Evolutionary conservation across 1,140 invertebrate species (phyloP), one percentile per base, ranked within the genome.

Genomic region (Diorhabda elongata): DNA sequence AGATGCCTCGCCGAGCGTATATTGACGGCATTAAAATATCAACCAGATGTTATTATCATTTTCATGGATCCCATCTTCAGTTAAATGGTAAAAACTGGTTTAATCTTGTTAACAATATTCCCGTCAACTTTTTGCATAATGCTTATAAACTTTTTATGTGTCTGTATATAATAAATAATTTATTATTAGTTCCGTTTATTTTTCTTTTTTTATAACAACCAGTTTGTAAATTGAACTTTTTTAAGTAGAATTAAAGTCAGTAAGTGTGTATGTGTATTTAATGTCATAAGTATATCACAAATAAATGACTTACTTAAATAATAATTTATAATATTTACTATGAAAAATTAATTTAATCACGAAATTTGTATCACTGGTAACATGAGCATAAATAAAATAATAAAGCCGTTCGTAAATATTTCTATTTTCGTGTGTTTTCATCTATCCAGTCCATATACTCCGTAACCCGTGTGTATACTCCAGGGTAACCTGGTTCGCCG

Each of bases 401-500:
- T 67, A 61, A 42, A 56, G 5, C 9, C 42, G 42, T 57, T 5
- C 6, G 8, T 43, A 43, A 43, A 45, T 44, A 56, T 64, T 45
- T 44, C 65, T 63, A 74, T 26, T 68, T 69, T 68, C 74, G 61
- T 11, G 75, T 80, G 74, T 86, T 86, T 66, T 79, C 80, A 70
- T 84, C 81, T 57, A 89, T 87, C 87, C 87, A 89, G 64, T 88
- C 84, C 2, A 83, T 64, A 73, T 87, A 89, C 74, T 88, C 82
- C 2, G 86, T 87, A n/a, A 89, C 81, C 58, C 87, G 83, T 2
- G 87, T 92, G 73, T 92, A 92, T 9, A 94, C 92, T 2, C 92
- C 92, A 0, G 92, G 92, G 79, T 93, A 93, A 2, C 91, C 92
- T 0, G 92, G 91, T 77, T 94, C 92, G 0, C 92, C 92, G 74